phyloP scores from a whole-genome alignment of 2,797 vertebrate species.

The Xerus rutilus region DNA sequence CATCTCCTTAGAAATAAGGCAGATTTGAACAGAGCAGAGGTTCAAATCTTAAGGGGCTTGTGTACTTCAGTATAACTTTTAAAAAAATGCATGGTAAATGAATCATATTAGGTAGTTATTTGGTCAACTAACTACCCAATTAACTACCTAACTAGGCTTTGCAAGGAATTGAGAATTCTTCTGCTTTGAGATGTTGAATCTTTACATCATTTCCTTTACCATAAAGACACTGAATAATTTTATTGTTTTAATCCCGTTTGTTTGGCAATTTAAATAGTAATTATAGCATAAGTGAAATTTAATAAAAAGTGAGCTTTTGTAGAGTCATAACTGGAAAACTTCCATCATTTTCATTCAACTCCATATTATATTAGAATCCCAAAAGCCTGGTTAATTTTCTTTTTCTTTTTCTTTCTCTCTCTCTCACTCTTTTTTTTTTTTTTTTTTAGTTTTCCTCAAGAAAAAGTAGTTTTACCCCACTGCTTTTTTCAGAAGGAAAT shows the following conservation, averaged over 20 bases:
- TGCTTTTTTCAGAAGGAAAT: background rate
- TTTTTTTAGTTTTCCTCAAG: background rate
- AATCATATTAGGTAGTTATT: background rate
- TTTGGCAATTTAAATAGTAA: slow-evolving; percentile 4
- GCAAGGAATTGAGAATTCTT: background rate
- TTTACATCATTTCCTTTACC: background rate
- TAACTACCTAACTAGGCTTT: background rate
- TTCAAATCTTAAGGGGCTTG: background rate
- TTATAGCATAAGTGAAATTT: background rate
- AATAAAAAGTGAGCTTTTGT: slow-evolving; percentile 28
- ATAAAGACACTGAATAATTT: background rate
- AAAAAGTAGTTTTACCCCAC: background rate
- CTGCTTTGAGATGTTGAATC: background rate
- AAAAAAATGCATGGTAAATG: background rate
- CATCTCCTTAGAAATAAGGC: background rate
- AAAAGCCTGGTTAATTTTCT: background rate
- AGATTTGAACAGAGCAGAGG: background rate
- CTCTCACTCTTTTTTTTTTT: too few relatives aligned
- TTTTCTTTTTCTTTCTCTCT: too few relatives aligned
- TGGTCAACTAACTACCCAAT: background rate
- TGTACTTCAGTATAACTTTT: background rate
- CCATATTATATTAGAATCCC: background rate
- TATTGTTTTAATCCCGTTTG: slow-evolving; percentile 20
- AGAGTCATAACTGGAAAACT: background rate
- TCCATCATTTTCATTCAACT: background rate